Evolutionary conservation across 2,797 vertebrate species (phyloP).

Genomic region (Sebastes hubbsi): DNA sequence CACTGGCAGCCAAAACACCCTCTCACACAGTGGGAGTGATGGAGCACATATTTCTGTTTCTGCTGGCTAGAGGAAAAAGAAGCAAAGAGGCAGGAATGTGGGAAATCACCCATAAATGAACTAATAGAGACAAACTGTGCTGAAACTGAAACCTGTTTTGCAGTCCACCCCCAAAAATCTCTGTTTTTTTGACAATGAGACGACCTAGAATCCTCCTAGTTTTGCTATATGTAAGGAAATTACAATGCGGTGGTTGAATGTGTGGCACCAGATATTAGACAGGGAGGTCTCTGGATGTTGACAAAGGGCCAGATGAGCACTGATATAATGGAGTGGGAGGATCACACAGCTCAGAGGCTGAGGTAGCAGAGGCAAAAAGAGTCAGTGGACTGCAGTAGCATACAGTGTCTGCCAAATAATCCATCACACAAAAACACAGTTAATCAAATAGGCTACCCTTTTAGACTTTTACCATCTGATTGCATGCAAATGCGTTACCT

Average conservation of each 20-base stretch:
- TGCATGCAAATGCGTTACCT: constrained; percentile 20
- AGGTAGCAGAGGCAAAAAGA: constrained; percentile 1
- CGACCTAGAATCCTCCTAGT: neutral
- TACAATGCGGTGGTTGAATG: neutral
- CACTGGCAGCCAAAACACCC: constrained; percentile 55
- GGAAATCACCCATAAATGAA: constrained; percentile 27
- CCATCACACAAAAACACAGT: constrained; percentile 11
- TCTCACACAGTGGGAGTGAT: constrained; percentile 54
- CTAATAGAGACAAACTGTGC: constrained; percentile 14
- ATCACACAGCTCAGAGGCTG: constrained; percentile 48
- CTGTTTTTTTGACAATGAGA: neutral
- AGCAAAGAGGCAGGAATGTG: constrained; percentile 15
- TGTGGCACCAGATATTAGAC: constrained; percentile 8
- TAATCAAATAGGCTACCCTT: constrained; percentile 19
- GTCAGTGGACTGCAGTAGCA: constrained; percentile 23
- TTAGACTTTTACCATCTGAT: neutral
- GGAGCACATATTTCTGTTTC: constrained; percentile 53
- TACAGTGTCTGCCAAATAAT: constrained; percentile 19
- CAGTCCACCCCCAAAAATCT: neutral
- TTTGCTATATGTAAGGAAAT: neutral
- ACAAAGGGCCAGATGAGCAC: constrained; percentile 46
- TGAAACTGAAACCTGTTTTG: constrained; percentile 1
- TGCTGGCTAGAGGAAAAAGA: constrained; percentile 22
- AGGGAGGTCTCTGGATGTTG: constrained; percentile 24
- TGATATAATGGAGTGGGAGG: constrained; percentile 58